These are phyloP conservation scores for Carollia perspicillata DNA, from an alignment of 2,113 vertebrate genomes.

Conservation along the genomic window DNA sequence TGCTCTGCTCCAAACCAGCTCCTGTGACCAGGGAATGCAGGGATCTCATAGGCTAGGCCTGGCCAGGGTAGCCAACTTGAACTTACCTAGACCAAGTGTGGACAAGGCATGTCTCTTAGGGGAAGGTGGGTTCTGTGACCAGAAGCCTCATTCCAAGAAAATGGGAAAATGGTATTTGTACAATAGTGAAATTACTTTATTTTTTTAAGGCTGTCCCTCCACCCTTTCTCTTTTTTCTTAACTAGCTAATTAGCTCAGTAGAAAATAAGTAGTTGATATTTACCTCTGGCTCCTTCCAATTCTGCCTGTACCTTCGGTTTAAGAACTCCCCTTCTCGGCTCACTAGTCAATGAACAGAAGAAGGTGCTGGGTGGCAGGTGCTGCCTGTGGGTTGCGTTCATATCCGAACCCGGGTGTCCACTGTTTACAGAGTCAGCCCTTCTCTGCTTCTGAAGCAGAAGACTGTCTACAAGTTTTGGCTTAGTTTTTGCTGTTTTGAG, in stretches of 20 bases:
- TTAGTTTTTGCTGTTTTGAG: slow-evolving; percentile 2
- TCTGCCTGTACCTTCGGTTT: background rate
- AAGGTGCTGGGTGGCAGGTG: too few relatives aligned
- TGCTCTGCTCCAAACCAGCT: background rate
- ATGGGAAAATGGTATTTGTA: background rate
- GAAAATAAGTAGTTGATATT: background rate
- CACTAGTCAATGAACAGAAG: background rate
- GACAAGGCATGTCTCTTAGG: background rate
- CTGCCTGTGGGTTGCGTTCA: accelerated
- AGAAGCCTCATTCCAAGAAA: background rate
- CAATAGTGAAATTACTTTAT: background rate
- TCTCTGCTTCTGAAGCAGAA: background rate
- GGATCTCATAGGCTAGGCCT: background rate
- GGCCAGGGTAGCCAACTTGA: background rate
- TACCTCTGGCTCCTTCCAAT: background rate
- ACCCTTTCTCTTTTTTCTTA: background rate
- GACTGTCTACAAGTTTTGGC: background rate
- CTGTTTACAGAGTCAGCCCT: background rate
- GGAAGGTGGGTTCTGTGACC: background rate
- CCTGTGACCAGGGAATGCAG: background rate
- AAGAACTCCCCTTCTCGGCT: background rate
- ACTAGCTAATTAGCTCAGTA: background rate
- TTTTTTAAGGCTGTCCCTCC: background rate
- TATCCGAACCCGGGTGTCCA: background rate
- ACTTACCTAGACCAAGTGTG: background rate